A percentile compares a stretch with the other conserved stretches of the same genome.
Conservation (phyloP, 1,140 invertebrate genomes). For the Contarinia nasturtii region DNA sequence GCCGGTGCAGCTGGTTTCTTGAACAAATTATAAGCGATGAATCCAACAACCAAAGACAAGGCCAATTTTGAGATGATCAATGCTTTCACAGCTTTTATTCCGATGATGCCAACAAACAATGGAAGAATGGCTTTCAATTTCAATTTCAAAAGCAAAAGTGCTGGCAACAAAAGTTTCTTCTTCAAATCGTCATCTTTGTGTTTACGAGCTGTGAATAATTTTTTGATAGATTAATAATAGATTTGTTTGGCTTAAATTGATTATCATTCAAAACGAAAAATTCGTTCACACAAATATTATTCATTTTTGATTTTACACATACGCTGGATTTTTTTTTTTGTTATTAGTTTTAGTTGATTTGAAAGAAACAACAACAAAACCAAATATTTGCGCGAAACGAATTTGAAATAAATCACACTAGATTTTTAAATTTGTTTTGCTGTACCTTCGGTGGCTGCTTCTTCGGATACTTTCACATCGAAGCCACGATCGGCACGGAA, state of each 20-base stretch:
- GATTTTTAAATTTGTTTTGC: neutral
- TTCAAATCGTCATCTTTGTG: constrained; percentile 34
- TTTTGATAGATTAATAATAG: neutral
- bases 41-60: constrained; percentile 55
- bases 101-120: constrained; percentile 54
- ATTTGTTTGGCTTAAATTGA: neutral
- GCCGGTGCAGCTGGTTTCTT: constrained; percentile 38
- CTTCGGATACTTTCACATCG: constrained; percentile 32
- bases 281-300: neutral
- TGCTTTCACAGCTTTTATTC: constrained; percentile 64
- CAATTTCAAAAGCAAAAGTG: constrained; percentile 56
- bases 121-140: constrained; percentile 70
- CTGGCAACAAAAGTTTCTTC: constrained; percentile 60
- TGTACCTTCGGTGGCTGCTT: constrained; percentile 27
- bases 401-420: constrained; percentile 13
- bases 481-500: constrained; percentile 47
- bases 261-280: no score
- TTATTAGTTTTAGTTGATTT: no score
- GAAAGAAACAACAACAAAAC: no score
- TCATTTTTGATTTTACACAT: no score
- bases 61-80: constrained; percentile 63
- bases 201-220: neutral
- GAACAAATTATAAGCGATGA: constrained; percentile 53
- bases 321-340: no score
- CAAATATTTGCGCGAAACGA: no score